phyloP scores from a whole-genome alignment of 2,113 vertebrate genomes.

The Perca fluviatilis region DNA sequence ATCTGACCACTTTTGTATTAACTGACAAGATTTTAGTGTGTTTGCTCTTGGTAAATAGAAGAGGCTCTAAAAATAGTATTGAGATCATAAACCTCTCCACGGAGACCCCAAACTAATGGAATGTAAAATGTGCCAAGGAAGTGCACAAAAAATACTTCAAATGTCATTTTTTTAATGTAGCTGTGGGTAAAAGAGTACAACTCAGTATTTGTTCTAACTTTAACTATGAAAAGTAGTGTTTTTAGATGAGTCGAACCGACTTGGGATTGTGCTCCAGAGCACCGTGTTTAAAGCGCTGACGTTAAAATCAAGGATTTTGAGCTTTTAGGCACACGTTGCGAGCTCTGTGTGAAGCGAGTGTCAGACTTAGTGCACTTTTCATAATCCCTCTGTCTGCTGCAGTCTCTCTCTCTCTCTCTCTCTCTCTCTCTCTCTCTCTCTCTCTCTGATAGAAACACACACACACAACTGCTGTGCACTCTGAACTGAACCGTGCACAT shows the following conservation, averaged over 20 bases:
- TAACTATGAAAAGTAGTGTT: not conserved
- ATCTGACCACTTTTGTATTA: not conserved
- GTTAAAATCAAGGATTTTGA: conserved; percentile 34
- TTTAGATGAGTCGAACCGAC: not conserved
- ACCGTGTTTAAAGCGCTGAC: conserved; percentile 38
- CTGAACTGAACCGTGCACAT: conserved; percentile 21
- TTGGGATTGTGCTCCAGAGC: not conserved
- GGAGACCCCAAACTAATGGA: not conserved
- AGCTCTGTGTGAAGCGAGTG: conserved; percentile 30
- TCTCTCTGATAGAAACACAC: conserved; percentile 18
- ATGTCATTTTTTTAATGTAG: not conserved
- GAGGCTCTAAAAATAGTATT: conserved; percentile 12
- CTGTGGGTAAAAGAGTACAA: not conserved
- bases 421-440: conserved; percentile 5
- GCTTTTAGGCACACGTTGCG: conserved; percentile 26
- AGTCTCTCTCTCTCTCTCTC: conserved; percentile 16
- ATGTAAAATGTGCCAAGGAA: not conserved
- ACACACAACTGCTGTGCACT: conserved; percentile 30
- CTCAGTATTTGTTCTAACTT: conserved; percentile 6
- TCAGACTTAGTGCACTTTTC: conserved; percentile 59
- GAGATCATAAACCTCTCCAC: not conserved
- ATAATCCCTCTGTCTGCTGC: conserved; percentile 56
- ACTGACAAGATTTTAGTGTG: not conserved
- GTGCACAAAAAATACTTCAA: not conserved
- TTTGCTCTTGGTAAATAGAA: not conserved